Base-by-base conservation (phyloP, 1,140 invertebrate species). In the Atta texana region DNA sequence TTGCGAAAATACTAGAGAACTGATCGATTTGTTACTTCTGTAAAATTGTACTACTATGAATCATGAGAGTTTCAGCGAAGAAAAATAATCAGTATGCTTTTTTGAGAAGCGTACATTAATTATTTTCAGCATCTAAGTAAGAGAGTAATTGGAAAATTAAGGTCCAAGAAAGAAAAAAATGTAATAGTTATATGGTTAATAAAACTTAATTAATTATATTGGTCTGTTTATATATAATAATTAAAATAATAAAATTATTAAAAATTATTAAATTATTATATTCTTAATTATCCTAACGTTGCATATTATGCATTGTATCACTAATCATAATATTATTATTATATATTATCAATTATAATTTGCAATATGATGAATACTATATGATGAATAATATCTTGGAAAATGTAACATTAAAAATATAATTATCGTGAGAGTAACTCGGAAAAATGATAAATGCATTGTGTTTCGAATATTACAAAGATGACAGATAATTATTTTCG, bases 21-120 rank as follows among this genome's bases (percentile, higher is more conserved):
- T 49, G 57, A 34, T 14, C 18, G 12, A 81, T 49, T 57, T 39
- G 7, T 31, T 31, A 18, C 12, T 74, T 82, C 80, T 59, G 12
- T 84, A n/a, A 59, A 61, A 31, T 24, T 51, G 28, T 24, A n/a
- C 61, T 57, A 31, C 53, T 34, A 74, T 18, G 18, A 16, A 12
- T n/a, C 39, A 44, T 0, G 64, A 74, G 16, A 49, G 16, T 49
- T 61, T 59, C 12, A 59, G 66, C 69, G 14, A 31, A 31, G 28
- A 3, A 74, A 84, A 84, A 84, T 84, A 84, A 84, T 84, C 80
- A 75, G 51, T 21, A 55, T 8, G 55, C 68, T 74, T 82, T 82
- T 82, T 74, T 57, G 14, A 84, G 80, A 64, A 75, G 16, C 55
- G 7, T 44, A 55, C 14, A 16, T 49, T 82, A 72, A 75, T 51